Percentiles rank a stretch among this genome's conserved stretches.
These are phyloP conservation scores for Meliscaeva auricollis DNA, from an alignment of 2,888 invertebrate genomes.

Conservation along the genomic window DNA sequence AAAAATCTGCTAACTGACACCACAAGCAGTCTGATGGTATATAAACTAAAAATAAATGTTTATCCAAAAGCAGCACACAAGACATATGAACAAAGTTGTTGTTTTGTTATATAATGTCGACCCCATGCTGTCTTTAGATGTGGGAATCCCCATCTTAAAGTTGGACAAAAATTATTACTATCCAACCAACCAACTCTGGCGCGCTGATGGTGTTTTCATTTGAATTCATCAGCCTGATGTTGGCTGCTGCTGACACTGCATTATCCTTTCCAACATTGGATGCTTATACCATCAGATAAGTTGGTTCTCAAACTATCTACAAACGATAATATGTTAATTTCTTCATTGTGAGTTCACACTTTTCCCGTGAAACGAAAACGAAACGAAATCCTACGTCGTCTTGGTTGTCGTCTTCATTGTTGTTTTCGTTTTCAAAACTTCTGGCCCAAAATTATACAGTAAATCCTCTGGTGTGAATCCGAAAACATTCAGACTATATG, in stretches of 20 bases:
- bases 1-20: neutral
- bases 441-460: constrained; percentile 20
- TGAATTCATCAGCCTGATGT: constrained; percentile 9
- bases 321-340: constrained; percentile 69
- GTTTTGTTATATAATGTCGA: neutral
- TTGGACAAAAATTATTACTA: constrained; percentile 19
- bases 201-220: constrained; percentile 5
- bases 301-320: constrained; percentile 28
- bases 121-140: neutral
- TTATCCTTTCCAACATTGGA: constrained; percentile 40
- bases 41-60: neutral
- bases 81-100: constrained; percentile 30
- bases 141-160: neutral
- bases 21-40: neutral
- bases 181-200: neutral
- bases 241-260: constrained; percentile 28
- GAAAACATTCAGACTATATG: constrained; percentile 12
- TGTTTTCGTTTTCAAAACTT: constrained; percentile 29
- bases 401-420: neutral
- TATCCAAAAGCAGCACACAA: constrained; percentile 8
- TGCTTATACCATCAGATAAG: constrained; percentile 10
- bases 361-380: neutral
- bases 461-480: constrained; percentile 46
- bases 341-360: constrained; percentile 41
- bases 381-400: neutral